Conservation (phyloP, 2,113 vertebrate species). For the Malurus alboscapulatus region DNA sequence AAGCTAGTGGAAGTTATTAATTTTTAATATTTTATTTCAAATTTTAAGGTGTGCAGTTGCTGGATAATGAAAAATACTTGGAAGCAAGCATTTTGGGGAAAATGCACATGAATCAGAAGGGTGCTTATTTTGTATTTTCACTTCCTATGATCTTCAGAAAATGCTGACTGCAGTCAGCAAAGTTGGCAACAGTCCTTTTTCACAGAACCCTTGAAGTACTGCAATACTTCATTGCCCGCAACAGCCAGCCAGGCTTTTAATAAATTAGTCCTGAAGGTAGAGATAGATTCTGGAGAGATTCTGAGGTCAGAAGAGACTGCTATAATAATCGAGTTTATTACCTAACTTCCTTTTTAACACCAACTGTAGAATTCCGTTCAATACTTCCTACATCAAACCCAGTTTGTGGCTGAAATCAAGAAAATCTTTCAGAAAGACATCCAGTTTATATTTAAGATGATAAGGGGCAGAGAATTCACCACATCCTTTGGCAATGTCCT, state of each 20-base stretch:
- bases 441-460: background rate
- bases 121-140: constrained; percentile 63
- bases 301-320: constrained; percentile 32
- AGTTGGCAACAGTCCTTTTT: constrained; percentile 45
- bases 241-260: constrained; percentile 42
- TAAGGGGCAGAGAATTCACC: background rate
- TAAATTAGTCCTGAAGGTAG: constrained; percentile 50
- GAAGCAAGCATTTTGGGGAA: constrained; percentile 16
- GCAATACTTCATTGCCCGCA: constrained; percentile 3
- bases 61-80: constrained; percentile 38
- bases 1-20: constrained; percentile 23
- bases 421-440: constrained; percentile 9
- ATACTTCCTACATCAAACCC: background rate
- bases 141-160: constrained; percentile 57
- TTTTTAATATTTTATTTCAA: constrained; percentile 62
- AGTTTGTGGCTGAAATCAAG: background rate
- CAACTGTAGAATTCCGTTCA: background rate
- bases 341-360: constrained; percentile 44
- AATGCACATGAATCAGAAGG: constrained; percentile 32
- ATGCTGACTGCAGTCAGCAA: constrained; percentile 48
- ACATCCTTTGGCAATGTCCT: constrained; percentile 4
- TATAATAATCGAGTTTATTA: constrained; percentile 32
- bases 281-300: constrained; percentile 28
- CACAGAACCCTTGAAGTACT: constrained; percentile 43
- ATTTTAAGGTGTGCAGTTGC: constrained; percentile 24